These are phyloP conservation scores for Mus minutoides DNA, from an alignment of 2,797 vertebrate genomes.

Conservation along the genomic window DNA sequence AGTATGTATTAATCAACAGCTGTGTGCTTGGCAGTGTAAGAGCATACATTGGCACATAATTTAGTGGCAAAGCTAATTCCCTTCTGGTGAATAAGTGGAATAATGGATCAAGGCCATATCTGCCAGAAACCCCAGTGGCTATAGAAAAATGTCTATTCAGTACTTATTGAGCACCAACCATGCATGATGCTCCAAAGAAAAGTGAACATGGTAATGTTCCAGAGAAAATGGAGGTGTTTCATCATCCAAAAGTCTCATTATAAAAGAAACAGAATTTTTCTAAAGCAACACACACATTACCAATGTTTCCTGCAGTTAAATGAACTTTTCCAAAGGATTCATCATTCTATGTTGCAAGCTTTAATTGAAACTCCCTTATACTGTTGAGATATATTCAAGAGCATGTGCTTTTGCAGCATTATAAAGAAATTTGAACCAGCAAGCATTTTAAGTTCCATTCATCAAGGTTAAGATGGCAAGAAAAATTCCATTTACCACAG, in stretches of 20 bases:
- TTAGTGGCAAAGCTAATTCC: not conserved
- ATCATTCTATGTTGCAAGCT: not conserved
- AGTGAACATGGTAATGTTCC: not conserved
- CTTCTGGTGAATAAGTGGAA: not conserved
- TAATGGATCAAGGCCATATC: not conserved
- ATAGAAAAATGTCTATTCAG: not conserved
- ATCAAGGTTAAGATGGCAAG: not conserved
- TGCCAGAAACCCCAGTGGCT: not conserved
- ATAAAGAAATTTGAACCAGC: not conserved
- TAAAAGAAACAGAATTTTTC: constrained; percentile 45
- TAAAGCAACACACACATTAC: not conserved
- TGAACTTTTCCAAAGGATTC: not conserved
- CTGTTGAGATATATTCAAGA: not conserved
- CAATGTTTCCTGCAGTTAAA: constrained; percentile 37
- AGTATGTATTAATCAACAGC: not conserved
- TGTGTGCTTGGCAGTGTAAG: not conserved
- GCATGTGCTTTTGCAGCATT: not conserved
- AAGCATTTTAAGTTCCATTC: not conserved
- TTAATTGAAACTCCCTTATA: not conserved
- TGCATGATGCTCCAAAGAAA: not conserved
- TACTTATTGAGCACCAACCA: not conserved
- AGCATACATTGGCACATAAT: not conserved
- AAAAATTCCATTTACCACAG: not conserved
- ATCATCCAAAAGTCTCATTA: constrained; percentile 16
- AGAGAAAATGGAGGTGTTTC: not conserved